phyloP scores from a whole-genome alignment of 2,888 invertebrate genomes.

The Leptopterna dolabrata region DNA sequence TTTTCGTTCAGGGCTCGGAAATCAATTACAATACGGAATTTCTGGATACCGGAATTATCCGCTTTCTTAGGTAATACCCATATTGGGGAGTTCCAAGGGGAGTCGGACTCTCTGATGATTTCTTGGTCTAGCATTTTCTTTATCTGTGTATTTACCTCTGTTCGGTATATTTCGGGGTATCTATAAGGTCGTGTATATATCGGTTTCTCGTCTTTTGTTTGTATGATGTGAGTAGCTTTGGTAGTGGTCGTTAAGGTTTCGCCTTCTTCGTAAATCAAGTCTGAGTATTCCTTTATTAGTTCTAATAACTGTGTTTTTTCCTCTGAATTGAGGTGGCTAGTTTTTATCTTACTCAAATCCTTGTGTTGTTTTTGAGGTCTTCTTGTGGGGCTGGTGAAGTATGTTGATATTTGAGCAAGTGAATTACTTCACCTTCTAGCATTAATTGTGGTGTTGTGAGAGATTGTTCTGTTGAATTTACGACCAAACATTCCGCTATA shows the following conservation, averaged over 20 bases:
- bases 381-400: neutral
- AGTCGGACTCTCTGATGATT: slow-evolving; percentile 62
- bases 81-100: slow-evolving; percentile 28
- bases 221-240: slow-evolving; percentile 65
- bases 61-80: slow-evolving; percentile 54
- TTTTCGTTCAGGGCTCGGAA: slow-evolving; percentile 47
- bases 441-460: no score
- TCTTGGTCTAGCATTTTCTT: slow-evolving; percentile 63
- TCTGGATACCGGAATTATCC: slow-evolving; percentile 37
- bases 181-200: slow-evolving; percentile 65
- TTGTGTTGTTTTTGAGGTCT: neutral
- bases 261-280: slow-evolving; percentile 65
- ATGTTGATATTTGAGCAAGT: neutral
- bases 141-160: slow-evolving; percentile 65
- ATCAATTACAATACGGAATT: slow-evolving; percentile 45
- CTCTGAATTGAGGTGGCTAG: slow-evolving; percentile 62
- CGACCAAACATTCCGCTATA: no score
- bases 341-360: neutral
- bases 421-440: no score
- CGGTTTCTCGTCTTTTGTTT: slow-evolving; percentile 63
- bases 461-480: no score
- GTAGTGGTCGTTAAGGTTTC: slow-evolving; percentile 64
- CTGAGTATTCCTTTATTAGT: slow-evolving; percentile 62
- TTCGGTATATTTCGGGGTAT: slow-evolving; percentile 65
- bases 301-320: slow-evolving; percentile 62